These are phyloP conservation scores for Polyommatus icarus DNA, from an alignment of 2,888 invertebrate genomes.

Conservation along the genomic window DNA sequence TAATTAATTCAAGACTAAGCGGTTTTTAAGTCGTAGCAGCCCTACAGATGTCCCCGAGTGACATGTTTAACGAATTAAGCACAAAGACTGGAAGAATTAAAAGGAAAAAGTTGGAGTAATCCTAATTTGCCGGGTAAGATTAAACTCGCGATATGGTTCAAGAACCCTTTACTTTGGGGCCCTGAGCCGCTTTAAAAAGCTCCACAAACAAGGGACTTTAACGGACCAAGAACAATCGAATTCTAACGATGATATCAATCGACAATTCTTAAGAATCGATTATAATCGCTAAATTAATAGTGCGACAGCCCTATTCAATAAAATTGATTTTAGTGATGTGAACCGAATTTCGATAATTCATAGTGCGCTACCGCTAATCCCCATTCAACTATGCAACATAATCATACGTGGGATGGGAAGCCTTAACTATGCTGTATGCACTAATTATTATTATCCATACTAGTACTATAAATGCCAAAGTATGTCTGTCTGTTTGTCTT, in stretches of 20 bases:
- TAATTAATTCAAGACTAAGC: not conserved
- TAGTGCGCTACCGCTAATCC: not conserved
- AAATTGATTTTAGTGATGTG: constrained; percentile 18
- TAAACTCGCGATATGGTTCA: constrained; percentile 71
- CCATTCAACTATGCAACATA: not conserved
- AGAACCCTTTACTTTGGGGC: constrained; percentile 73
- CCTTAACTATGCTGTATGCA: not conserved
- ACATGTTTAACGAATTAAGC: constrained; percentile 68
- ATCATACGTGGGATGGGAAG: constrained; percentile 21
- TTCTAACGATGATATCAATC: constrained; percentile 48
- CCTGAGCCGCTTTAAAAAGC: constrained; percentile 76
- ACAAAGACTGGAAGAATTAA: constrained; percentile 67
- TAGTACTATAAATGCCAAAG: too few species aligned
- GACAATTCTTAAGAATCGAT: constrained; percentile 34
- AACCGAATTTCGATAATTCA: constrained; percentile 2
- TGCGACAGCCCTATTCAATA: not conserved
- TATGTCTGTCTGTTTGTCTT: too few species aligned
- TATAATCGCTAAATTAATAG: constrained; percentile 27
- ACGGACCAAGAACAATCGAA: constrained; percentile 65
- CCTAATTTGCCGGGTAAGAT: constrained; percentile 78
- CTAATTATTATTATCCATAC: constrained; percentile 39
- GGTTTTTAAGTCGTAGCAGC: constrained; percentile 46
- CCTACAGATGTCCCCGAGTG: constrained; percentile 56
- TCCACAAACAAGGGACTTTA: constrained; percentile 75
- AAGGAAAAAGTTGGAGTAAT: constrained; percentile 78